Evolutionary conservation across 2,113 vertebrate species (phyloP).

Genomic region (Barbus barbus): DNA sequence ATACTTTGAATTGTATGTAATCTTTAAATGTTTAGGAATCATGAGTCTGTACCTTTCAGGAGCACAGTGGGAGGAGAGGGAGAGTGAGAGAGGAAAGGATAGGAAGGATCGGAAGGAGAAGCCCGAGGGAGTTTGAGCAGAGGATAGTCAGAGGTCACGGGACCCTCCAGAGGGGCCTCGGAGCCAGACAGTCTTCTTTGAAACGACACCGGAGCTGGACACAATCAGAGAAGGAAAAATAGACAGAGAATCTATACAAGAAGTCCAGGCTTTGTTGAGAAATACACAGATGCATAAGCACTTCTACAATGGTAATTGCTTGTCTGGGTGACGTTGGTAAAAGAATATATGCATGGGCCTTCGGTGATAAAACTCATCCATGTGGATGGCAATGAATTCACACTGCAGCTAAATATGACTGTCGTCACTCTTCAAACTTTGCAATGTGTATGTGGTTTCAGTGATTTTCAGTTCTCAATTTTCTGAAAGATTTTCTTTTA

Average conservation of each 20-base stretch:
- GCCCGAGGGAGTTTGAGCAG: constrained; percentile 3
- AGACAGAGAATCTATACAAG: constrained; percentile 1
- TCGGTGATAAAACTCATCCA: background rate
- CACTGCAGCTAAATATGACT: no score
- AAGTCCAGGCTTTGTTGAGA: background rate
- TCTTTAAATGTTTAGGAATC: background rate
- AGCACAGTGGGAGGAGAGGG: background rate
- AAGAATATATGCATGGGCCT: background rate
- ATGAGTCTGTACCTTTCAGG: constrained; percentile 24
- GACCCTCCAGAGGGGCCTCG: constrained; percentile 11
- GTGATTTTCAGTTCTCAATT: constrained; percentile 20
- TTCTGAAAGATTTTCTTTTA: background rate
- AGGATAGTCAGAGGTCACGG: constrained; percentile 38
- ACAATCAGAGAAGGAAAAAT: background rate
- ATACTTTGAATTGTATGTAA: background rate
- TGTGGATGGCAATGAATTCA: background rate
- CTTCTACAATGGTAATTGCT: background rate
- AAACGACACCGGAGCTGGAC: constrained; percentile 43
- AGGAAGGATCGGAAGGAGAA: background rate
- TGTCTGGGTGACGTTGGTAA: background rate
- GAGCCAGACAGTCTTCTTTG: constrained; percentile 42
- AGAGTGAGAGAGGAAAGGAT: constrained; percentile 28
- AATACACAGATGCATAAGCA: background rate
- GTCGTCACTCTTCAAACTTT: background rate
- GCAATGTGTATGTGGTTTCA: background rate